These are phyloP conservation scores for Gopherus evgoodei DNA, from an alignment of 2,113 vertebrate species.

Conservation along the genomic window DNA sequence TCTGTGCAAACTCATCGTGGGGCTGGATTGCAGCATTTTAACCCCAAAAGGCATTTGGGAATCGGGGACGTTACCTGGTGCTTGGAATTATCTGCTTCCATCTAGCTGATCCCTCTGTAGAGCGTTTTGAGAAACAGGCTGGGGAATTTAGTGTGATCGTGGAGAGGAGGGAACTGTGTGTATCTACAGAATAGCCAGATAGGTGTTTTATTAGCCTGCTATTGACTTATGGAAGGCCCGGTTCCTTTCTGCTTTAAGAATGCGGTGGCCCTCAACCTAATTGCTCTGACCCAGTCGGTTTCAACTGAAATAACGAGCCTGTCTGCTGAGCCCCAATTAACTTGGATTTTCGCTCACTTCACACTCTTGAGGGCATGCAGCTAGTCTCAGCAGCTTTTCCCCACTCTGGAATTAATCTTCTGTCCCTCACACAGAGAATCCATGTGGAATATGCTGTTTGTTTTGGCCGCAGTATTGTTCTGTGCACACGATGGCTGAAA, in stretches of 20 bases:
- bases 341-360: conserved; percentile 50
- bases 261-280: background rate
- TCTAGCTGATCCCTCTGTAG: too few species aligned
- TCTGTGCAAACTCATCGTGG: conserved; percentile 35
- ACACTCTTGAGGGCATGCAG: conserved; percentile 39
- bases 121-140: background rate
- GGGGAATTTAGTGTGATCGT: conserved; percentile 37
- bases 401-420: conserved; percentile 67
- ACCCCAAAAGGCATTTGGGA: conserved; percentile 20
- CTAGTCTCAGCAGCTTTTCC: conserved; percentile 58
- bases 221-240: conserved; percentile 30
- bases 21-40: conserved; percentile 50
- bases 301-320: conserved; percentile 64
- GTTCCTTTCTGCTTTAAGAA: conserved; percentile 46
- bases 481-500: conserved; percentile 51
- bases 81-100: background rate
- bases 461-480: conserved; percentile 61
- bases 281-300: conserved; percentile 51
- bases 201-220: conserved; percentile 10
- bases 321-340: conserved; percentile 62
- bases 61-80: conserved; percentile 11
- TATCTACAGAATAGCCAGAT: conserved; percentile 33
- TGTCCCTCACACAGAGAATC: conserved; percentile 61
- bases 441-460: conserved; percentile 60
- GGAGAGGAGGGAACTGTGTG: background rate